Evolutionary conservation across 2,888 invertebrate genomes (phyloP), one percentile per base, ranked within the genome.

Genomic region (Eurytoma adleriae): DNA sequence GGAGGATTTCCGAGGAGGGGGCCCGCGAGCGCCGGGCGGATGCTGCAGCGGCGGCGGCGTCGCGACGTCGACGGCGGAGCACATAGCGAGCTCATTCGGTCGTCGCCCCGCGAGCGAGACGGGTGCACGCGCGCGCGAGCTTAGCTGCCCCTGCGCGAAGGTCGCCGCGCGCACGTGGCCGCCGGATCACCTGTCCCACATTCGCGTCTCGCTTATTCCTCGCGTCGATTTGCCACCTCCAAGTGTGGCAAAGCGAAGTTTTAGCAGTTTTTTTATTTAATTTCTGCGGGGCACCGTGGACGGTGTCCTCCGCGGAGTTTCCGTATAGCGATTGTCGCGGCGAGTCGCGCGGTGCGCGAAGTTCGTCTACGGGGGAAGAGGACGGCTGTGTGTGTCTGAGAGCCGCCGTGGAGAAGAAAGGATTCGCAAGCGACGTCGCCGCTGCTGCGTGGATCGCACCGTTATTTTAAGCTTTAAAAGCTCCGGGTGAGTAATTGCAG

Each of bases 71-170:
- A 56, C 67, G 59, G 72, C 48, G 12, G 12, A 68, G 30, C 62
- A 72, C 61, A 61, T 2, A 57, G 75, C 76, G 82, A 78, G 71
- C 48, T 83, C 86, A 88, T 88, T 88, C 87, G 85, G 84, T 85
- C 82, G 83, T 83, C 83, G 85, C 79, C 83, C 85, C 81, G 79
- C 74, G 67, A 82, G 78, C 81, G 77, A 80, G 82, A 75, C 80
- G 71, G 78, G 83, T 84, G 83, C 83, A 83, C 84, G 81, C 57
- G 81, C 57, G 20, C 14, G 30, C 62, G 30, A 59, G 59, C 27
- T 1, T 40, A 40, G 7, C 40, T 5, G 64, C 48, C n/a, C 48
- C 64, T 48, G n/a, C 64, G 12, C 64, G 64, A 64, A 64, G 40
- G 30, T 7, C 40, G 40, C n/a, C 48, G n/a, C 48, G 18, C 13